phyloP scores from a whole-genome alignment of 1,140 invertebrate genomes.

The Formica exsecta region DNA sequence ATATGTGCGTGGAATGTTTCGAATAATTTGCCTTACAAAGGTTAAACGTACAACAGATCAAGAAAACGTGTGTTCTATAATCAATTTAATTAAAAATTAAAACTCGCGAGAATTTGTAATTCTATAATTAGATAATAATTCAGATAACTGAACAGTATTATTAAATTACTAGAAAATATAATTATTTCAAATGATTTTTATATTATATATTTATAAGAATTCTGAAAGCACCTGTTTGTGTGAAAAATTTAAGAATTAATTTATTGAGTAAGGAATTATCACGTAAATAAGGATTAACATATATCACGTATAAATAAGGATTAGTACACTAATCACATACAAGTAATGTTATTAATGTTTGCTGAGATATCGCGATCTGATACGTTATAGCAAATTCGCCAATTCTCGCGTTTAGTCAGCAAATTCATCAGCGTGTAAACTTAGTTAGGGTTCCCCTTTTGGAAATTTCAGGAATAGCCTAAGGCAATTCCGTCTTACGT shows the following conservation, averaged over 20 bases:
- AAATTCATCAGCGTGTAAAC: conserved; percentile 1
- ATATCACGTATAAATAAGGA: not conserved
- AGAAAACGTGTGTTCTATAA: not conserved
- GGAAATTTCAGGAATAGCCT: not conserved
- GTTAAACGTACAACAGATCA: not conserved
- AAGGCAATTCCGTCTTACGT: not conserved
- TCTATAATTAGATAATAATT: not conserved
- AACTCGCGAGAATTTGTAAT: not conserved
- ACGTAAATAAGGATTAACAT: no score
- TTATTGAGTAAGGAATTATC: not conserved
- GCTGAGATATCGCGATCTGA: not conserved
- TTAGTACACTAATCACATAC: not conserved
- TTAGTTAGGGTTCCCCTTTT: conserved; percentile 4
- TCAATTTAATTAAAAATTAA: not conserved
- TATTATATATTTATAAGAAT: not conserved
- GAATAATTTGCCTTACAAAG: not conserved
- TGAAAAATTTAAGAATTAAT: not conserved
- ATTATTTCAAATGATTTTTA: not conserved
- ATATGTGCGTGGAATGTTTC: not conserved
- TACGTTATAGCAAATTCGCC: not conserved
- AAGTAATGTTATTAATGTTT: not conserved
- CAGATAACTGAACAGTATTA: no score
- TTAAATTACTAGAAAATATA: no score
- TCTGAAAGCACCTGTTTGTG: not conserved
- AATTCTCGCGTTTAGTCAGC: not conserved